Evolutionary conservation across 2,888 invertebrate genomes (phyloP), one percentile per base, ranked within the genome.

Genomic region (Drosophila picticornis): DNA sequence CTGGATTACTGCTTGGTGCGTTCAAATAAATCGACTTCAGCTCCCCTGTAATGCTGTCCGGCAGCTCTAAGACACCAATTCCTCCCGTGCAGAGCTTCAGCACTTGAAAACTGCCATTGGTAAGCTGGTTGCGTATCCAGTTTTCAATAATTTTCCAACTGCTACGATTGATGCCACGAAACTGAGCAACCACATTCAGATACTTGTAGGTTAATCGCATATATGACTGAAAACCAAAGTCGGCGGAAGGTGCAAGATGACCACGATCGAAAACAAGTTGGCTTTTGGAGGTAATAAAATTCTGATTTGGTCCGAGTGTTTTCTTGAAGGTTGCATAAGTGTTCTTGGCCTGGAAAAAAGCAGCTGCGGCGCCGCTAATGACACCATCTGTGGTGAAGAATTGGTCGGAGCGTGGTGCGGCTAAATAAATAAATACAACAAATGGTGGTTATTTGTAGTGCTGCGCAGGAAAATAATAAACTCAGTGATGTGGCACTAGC

Each of bases 81-180:
- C 31, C 70, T 2, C 84, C 84, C 0, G 81, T 83, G 38, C 84
- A 85, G 19, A 85, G 38, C 4, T 64, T 51, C 1, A 79, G 16
- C 1, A 27, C n/a, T 4, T 50, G 40, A 16, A 19, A 70, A 11
- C 6, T 31, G 27, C 51, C 46, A 0, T 13, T 25, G 2, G 16
- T 19, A 1, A 81, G 22, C 34, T 71, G 31, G 3, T 57, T 70
- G 4, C 77, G 80, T 3, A 94, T 91, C 77, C 92, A 92, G 1
- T 48, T 71, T 86, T 95, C 95, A 25, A 94, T 84, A 1, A 72
- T 70, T 43, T 93, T 91, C 95, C 95, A 95, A 80, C 95, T 95
- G 16, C 94, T 93, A 0, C 91, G 94, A 81, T 95, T 95, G 76
- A 95, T 94, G 1, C 91, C 91, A 60, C 93, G 91, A 93, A 94